Base-by-base conservation (phyloP, 2,797 vertebrate genomes). In the Pelochelys cantorii region DNA sequence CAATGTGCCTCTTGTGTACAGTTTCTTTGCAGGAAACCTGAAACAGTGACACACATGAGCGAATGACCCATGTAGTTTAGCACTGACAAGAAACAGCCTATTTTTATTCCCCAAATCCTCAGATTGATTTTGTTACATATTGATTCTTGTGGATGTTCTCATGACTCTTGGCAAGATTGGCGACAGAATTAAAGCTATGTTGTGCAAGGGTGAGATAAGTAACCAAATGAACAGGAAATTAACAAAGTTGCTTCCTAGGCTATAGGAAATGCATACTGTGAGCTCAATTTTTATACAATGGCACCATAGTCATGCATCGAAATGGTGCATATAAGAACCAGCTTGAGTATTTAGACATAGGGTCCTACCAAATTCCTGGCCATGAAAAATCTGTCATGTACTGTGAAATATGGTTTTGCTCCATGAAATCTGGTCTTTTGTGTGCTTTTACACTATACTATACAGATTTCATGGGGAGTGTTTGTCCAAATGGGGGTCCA, bases 1-100 rank as follows among this genome's bases (percentile, higher is more conserved):
- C 99, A 99, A 79, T 98, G 62, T 13, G 85, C 97, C 0, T 97
- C 96, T 3, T 52, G 92, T 0, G 98, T 98, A 7, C 99, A 99
- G 96, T 98, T 99, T 97, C 99, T 98, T 96, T 97, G 98, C 42
- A 99, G 98, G 92, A 97, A 98, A 7, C 98, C 99, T 99, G 75
- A 37, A 48, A 52, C 0, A 11, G 79, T 17, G 37, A 94, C 90
- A 79, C 8, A 89, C 1, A 56, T 29, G 14, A 85, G 22, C 42
- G 15, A 89, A 79, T 52, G 0, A 11, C 82, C 54, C 20, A 3
- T 52, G 7, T 17, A 20, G 11, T 59, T 17, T 5, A 83, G 29
- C 7, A 83, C 31, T 23, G 31, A 83, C 7, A 27, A 52, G 18
- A 12, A 83, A 42, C 3, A 82, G 4, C 1, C 10, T 5, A 4